Conservation (phyloP, 1,140 invertebrate species). For the Penaeus chinensis region DNA sequence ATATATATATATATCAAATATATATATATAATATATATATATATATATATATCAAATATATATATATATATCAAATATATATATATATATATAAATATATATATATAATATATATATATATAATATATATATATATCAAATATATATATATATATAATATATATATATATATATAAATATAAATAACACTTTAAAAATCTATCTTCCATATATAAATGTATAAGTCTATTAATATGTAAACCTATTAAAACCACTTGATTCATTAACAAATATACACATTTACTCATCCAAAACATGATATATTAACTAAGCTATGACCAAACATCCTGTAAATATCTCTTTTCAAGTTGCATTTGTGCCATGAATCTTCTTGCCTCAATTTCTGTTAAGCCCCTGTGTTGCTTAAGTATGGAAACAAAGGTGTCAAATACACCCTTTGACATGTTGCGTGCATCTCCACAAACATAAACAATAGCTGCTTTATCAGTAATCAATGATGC, state of each 20-base stretch:
- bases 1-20: too few species aligned
- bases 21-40: too few species aligned
- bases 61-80: too few species aligned
- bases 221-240: too few species aligned
- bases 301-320: conserved; percentile 52
- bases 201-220: too few species aligned
- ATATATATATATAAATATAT: too few species aligned
- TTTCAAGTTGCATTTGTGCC: conserved; percentile 61
- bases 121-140: too few species aligned
- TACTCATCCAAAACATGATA: neutral
- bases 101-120: too few species aligned
- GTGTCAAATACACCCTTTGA: conserved; percentile 76
- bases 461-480: conserved; percentile 77
- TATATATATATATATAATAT: too few species aligned
- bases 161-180: too few species aligned
- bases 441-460: conserved; percentile 82
- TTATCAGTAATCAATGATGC: conserved; percentile 73
- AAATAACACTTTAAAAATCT: too few species aligned
- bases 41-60: too few species aligned
- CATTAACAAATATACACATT: neutral
- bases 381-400: conserved; percentile 66
- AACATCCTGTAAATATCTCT: conserved; percentile 63
- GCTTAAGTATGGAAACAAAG: conserved; percentile 72
- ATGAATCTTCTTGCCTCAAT: conserved; percentile 47
- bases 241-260: neutral